Percentiles rank a stretch among this genome's conserved stretches.
phyloP scores from a whole-genome alignment of 2,888 invertebrate genomes.

The Tipula unca region DNA sequence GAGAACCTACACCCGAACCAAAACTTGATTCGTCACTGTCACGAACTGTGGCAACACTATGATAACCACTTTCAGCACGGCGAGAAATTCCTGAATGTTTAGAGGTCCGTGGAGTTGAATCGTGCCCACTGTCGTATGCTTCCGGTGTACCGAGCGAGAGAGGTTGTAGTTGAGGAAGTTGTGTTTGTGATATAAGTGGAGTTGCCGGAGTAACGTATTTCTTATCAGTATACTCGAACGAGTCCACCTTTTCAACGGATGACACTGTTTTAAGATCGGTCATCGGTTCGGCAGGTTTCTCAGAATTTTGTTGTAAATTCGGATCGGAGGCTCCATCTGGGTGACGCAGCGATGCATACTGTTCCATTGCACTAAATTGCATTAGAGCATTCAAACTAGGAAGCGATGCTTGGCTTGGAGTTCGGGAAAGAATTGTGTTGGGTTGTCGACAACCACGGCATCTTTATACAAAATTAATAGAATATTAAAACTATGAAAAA shows the following conservation, averaged over 20 bases:
- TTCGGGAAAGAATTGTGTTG: conserved; percentile 32
- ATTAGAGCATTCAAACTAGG: conserved; percentile 57
- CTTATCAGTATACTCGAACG: conserved; percentile 24
- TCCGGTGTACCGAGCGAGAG: conserved; percentile 47
- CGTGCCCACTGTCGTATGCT: conserved; percentile 77
- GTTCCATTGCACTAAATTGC: conserved; percentile 48
- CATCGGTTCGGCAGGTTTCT: conserved; percentile 30
- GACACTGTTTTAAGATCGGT: conserved; percentile 39
- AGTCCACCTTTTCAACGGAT: conserved; percentile 32
- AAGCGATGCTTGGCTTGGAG: conserved; percentile 41
- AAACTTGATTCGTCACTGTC: conserved; percentile 84
- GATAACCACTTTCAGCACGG: conserved; percentile 83
- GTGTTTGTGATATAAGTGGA: conserved; percentile 36
- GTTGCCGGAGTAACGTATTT: conserved; percentile 24
- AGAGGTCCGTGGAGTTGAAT: conserved; percentile 72
- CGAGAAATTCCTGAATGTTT: conserved; percentile 73
- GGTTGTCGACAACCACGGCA: conserved; percentile 32
- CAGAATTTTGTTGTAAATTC: conserved; percentile 48
- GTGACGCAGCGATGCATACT: conserved; percentile 68
- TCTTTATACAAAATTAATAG: conserved; percentile 1
- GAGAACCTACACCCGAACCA: conserved; percentile 49
- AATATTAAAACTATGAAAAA: neutral
- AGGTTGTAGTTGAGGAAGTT: conserved; percentile 33
- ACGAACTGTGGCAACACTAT: conserved; percentile 67
- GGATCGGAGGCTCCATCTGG: conserved; percentile 93